These are phyloP conservation scores for Balaeniceps rex DNA, from an alignment of 2,113 vertebrate genomes.

Conservation along the genomic window DNA sequence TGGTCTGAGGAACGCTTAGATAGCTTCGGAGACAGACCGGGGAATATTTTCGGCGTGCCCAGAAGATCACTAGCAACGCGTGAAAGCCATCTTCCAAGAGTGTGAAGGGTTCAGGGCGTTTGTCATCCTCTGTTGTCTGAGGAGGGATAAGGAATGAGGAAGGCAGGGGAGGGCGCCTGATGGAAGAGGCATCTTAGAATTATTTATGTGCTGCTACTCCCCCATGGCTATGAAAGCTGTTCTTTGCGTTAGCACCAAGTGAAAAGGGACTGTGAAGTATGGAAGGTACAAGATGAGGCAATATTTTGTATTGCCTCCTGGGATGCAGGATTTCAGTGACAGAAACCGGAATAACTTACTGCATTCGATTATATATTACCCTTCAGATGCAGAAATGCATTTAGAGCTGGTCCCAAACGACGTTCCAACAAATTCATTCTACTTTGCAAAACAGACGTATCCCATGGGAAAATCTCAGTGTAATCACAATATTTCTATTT, in stretches of 20 bases:
- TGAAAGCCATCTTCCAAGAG: not conserved
- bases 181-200: not conserved
- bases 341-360: not conserved
- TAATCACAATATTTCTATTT: not conserved
- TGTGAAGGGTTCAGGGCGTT: not conserved
- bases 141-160: not conserved
- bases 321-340: not conserved
- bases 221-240: constrained; percentile 9
- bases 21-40: not conserved
- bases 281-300: not conserved
- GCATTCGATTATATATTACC: not conserved
- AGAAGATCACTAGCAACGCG: not conserved
- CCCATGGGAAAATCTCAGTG: not conserved
- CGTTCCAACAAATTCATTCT: not conserved
- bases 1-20: not conserved
- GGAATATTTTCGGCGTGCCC: not conserved
- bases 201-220: constrained; percentile 25
- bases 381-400: not conserved
- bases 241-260: not conserved
- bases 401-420: not conserved
- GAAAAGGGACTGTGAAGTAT: not conserved
- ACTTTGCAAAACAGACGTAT: not conserved
- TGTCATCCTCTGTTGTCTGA: not conserved
- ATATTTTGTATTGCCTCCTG: not conserved
- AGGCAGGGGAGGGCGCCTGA: not conserved